These are phyloP conservation scores for Saguinus midas DNA, from an alignment of 2,113 vertebrate genomes.

Conservation along the genomic window DNA sequence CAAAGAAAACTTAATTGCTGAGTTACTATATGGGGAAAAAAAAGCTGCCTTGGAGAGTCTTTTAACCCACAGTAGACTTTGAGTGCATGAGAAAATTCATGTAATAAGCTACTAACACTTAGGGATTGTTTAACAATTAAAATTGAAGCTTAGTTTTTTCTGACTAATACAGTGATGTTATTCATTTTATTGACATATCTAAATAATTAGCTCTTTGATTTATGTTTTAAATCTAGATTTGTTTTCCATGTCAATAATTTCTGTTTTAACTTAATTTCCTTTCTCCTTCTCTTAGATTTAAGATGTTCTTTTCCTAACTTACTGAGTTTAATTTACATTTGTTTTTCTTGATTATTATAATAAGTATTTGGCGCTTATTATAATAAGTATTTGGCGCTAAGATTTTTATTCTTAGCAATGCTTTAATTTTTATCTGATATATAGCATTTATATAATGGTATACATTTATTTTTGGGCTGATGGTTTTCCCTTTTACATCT, in stretches of 20 bases:
- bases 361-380: slow-evolving; percentile 44
- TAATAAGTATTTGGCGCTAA: slow-evolving; percentile 22
- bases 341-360: slow-evolving; percentile 39
- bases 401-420: slow-evolving; percentile 39
- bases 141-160: not conserved
- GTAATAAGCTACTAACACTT: not conserved
- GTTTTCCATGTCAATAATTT: not conserved
- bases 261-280: slow-evolving; percentile 36
- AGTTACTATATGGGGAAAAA: not conserved
- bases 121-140: not conserved
- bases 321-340: slow-evolving; percentile 1
- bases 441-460: not conserved
- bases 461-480: not conserved
- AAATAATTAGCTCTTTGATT: not conserved
- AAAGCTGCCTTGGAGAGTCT: not conserved
- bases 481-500: not conserved
- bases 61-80: not conserved
- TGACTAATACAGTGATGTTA: slow-evolving; percentile 4
- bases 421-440: slow-evolving; percentile 33
- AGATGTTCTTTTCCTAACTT: not conserved
- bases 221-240: slow-evolving; percentile 30
- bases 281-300: slow-evolving; percentile 24
- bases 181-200: slow-evolving; percentile 43
- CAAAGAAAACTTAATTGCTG: not conserved
- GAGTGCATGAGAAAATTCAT: not conserved